phyloP scores from a whole-genome alignment of 2,797 vertebrate species.

The Propithecus deckenii region DNA sequence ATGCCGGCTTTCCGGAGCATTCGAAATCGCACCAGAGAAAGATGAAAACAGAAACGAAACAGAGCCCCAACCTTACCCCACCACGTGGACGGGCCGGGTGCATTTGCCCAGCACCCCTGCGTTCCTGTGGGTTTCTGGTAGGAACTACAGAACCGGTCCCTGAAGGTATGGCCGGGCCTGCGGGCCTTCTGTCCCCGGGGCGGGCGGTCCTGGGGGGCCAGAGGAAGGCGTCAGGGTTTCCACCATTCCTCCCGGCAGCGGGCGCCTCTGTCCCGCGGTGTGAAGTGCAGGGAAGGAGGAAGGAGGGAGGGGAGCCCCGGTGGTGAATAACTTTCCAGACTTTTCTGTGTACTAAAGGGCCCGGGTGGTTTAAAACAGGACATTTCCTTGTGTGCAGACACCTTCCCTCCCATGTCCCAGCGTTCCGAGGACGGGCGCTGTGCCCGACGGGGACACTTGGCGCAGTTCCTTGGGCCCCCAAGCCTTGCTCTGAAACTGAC shows the following conservation, averaged over 20 bases:
- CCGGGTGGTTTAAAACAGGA: neutral
- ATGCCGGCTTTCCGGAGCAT: rapidly evolving
- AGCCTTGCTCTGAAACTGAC: rapidly evolving
- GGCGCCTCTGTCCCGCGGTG: neutral
- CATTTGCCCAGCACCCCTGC: no score
- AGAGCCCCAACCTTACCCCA: rapidly evolving
- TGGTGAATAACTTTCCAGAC: neutral
- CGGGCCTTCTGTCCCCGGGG: neutral
- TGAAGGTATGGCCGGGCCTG: no score
- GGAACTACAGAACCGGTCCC: no score
- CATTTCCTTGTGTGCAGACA: rapidly evolving
- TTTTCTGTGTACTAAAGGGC: neutral
- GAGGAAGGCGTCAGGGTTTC: rapidly evolving
- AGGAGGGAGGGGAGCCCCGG: neutral
- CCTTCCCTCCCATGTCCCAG: rapidly evolving
- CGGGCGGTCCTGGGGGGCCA: no score
- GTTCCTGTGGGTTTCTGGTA: no score
- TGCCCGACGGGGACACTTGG: rapidly evolving
- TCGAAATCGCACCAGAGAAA: neutral
- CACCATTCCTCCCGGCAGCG: neutral
- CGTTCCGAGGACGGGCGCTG: rapidly evolving
- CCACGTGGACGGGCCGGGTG: rapidly evolving
- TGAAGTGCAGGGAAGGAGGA: neutral
- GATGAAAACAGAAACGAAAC: neutral
- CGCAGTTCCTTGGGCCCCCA: rapidly evolving